A percentile compares a stretch with the other conserved stretches of the same genome.
These are phyloP conservation scores for Pitangus sulphuratus DNA, from an alignment of 2,797 vertebrate genomes.

Conservation along the genomic window DNA sequence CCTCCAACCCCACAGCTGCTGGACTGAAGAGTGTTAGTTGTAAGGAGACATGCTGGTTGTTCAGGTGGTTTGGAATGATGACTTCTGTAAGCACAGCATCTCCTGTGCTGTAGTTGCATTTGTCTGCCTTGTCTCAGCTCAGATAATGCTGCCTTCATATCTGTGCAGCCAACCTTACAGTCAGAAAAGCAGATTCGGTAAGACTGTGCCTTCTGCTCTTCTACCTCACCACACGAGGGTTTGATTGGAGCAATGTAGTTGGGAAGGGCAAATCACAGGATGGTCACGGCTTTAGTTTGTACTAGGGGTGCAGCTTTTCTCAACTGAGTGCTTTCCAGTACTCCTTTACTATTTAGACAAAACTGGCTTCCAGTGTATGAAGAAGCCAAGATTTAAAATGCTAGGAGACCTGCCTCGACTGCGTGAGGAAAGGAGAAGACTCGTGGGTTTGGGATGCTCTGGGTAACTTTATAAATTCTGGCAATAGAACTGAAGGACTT, in stretches of 20 bases:
- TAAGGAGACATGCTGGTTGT: not conserved
- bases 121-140: slow-evolving; percentile 36
- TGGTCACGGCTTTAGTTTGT: slow-evolving; percentile 57
- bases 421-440: not conserved
- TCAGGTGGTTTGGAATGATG: not conserved
- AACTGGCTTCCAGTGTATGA: not conserved
- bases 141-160: not conserved
- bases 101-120: not conserved
- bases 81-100: not conserved
- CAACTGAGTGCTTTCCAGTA: slow-evolving; percentile 7
- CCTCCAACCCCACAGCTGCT: slow-evolving; percentile 5
- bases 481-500: slow-evolving; percentile 6
- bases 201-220: slow-evolving; percentile 74
- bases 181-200: not conserved
- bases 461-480: not conserved
- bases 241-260: slow-evolving; percentile 50
- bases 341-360: not conserved
- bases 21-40: not conserved
- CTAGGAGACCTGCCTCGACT: not conserved
- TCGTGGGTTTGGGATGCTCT: not conserved
- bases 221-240: slow-evolving; percentile 54
- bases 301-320: slow-evolving; percentile 15
- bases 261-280: slow-evolving; percentile 49
- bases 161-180: slow-evolving; percentile 2
- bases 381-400: not conserved